These are phyloP conservation scores for Colossoma macropomum DNA, from an alignment of 2,113 vertebrate species.

Conservation along the genomic window DNA sequence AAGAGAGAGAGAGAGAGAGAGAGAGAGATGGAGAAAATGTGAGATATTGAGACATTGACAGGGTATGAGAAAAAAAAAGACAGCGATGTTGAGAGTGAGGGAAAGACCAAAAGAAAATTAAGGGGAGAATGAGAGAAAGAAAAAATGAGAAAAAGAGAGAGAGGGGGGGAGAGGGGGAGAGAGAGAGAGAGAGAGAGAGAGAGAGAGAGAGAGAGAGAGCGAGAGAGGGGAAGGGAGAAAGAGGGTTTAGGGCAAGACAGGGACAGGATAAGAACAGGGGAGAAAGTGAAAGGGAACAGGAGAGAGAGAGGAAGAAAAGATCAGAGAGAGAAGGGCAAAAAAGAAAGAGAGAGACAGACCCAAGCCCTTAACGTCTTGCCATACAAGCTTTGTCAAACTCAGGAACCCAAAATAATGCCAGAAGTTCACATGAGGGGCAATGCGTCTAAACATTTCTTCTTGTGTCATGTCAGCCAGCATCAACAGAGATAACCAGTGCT, in stretches of 20 bases:
- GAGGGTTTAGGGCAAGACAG: neutral
- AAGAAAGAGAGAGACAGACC: no score
- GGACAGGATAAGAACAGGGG: neutral
- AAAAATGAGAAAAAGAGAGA: no score
- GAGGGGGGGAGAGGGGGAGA: conserved; percentile 15
- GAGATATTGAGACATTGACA: no score
- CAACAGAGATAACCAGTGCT: neutral
- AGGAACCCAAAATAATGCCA: neutral
- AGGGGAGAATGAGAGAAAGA: no score
- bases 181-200: neutral
- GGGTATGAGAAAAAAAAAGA: no score
- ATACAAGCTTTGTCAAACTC: neutral
- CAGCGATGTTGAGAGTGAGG: no score
- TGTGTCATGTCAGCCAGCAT: neutral
- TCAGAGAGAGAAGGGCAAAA: neutral
- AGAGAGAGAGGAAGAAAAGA: neutral
- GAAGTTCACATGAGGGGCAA: neutral
- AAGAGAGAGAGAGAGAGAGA: neutral
- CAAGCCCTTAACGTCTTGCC: neutral
- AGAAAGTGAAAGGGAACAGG: neutral
- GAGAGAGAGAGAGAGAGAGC: neutral
- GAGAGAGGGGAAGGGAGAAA: conserved; percentile 3
- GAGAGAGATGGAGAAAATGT: no score
- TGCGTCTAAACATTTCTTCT: neutral
- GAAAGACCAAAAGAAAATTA: no score